A percentile compares a stretch with the other conserved stretches of the same genome.
Conservation (phyloP, 2,113 vertebrate genomes). For the Paramisgurnus dabryanus region DNA sequence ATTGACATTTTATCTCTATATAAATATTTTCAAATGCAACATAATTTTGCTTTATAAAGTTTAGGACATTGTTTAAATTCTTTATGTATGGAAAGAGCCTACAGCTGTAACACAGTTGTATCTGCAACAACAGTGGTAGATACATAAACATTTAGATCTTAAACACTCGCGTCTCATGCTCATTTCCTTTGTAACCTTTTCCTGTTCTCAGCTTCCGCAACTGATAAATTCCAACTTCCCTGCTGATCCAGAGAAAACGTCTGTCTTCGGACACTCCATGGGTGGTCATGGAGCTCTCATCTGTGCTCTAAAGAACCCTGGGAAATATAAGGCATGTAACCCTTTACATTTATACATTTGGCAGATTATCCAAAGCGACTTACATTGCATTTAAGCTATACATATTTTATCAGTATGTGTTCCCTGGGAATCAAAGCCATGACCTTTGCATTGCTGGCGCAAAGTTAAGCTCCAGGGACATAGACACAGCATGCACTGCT, state of each 20-base stretch:
- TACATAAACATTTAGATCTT: background rate
- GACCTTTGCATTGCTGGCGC: no score
- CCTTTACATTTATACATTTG: background rate
- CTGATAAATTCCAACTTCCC: slow-evolving; percentile 90
- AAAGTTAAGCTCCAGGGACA: no score
- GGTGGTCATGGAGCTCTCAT: slow-evolving; percentile 87
- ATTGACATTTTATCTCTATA: background rate
- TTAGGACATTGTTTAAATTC: no score
- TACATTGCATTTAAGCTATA: no score
- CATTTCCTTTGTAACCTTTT: background rate
- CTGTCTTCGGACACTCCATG: slow-evolving; percentile 91
- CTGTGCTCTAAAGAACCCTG: slow-evolving; percentile 88
- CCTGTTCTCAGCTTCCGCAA: slow-evolving; percentile 76
- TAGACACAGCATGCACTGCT: background rate
- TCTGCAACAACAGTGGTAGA: no score
- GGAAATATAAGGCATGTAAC: slow-evolving; percentile 83
- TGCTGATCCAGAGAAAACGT: slow-evolving; percentile 84
- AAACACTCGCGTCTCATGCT: background rate
- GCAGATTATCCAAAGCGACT: no score
- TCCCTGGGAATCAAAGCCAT: no score
- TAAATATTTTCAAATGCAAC: no score
- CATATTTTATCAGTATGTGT: no score
- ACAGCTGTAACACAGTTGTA: no score
- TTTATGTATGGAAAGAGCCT: no score
- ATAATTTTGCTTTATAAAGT: no score